These are phyloP conservation scores for Callyntrura guangdongensis DNA, from an alignment of 2,888 invertebrate genomes.

Conservation along the genomic window DNA sequence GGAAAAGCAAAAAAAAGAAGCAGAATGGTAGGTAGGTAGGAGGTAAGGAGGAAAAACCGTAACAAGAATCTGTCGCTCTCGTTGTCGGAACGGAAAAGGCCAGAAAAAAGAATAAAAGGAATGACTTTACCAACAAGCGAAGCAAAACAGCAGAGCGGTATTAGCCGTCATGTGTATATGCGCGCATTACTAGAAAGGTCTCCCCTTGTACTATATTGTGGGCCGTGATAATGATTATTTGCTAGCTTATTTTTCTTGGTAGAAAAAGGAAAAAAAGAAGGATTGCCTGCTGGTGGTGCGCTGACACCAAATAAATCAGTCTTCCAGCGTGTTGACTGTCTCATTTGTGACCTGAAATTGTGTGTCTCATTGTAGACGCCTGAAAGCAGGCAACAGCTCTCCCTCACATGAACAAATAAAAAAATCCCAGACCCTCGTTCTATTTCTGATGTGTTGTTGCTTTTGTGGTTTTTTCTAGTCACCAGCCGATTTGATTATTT, in stretches of 20 bases:
- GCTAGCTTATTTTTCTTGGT: constrained; percentile 52
- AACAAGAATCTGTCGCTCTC: constrained; percentile 48
- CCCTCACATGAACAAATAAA: not conserved
- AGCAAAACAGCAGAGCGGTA: not conserved
- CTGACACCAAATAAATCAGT: constrained; percentile 80
- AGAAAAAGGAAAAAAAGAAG: constrained; percentile 70
- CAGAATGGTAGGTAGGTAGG: constrained; percentile 4
- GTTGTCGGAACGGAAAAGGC: constrained; percentile 58
- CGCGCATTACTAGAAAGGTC: too few species aligned
- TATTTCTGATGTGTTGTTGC: constrained; percentile 11
- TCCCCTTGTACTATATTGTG: not conserved
- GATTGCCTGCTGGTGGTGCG: constrained; percentile 79
- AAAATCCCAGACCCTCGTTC: not conserved
- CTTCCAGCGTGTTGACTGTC: constrained; percentile 80
- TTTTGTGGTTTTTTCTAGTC: constrained; percentile 49
- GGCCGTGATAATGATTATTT: constrained; percentile 40
- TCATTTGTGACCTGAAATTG: constrained; percentile 80
- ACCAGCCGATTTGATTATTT: constrained; percentile 74
- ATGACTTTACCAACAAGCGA: constrained; percentile 63
- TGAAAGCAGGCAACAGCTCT: not conserved
- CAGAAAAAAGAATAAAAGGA: constrained; percentile 65
- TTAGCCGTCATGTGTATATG: too few species aligned
- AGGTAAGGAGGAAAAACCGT: constrained; percentile 10
- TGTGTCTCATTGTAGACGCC: constrained; percentile 67
- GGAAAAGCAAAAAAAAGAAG: constrained; percentile 42